Evolutionary conservation across 2,797 vertebrate genomes (phyloP).

Genomic region (Cottoperca gobio): DNA sequence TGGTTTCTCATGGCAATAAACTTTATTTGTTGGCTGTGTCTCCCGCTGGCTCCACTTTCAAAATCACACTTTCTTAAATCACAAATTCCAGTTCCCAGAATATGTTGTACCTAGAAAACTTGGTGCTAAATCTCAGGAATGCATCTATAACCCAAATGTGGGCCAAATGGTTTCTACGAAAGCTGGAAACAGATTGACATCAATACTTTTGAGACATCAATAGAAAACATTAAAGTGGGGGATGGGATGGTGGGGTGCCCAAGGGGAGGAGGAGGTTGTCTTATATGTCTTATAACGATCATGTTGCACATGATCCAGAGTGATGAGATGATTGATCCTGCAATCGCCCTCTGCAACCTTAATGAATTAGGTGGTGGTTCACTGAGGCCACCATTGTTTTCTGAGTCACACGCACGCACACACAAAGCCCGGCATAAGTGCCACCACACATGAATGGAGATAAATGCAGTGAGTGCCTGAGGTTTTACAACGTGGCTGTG

Average conservation of each 20-base stretch:
- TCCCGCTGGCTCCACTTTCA: conserved; percentile 50
- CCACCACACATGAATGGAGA: conserved; percentile 82
- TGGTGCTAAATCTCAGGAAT: conserved; percentile 69
- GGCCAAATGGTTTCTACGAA: conserved; percentile 70
- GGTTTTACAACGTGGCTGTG: conserved; percentile 83
- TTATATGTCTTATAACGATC: conserved; percentile 28
- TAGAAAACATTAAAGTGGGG: conserved; percentile 30
- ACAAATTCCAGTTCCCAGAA: conserved; percentile 71
- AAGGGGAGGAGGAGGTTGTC: not conserved
- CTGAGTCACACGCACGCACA: conserved; percentile 8
- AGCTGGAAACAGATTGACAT: conserved; percentile 53
- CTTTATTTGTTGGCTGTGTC: conserved; percentile 58
- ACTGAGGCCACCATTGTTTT: conserved; percentile 53
- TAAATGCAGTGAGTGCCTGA: conserved; percentile 85
- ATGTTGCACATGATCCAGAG: conserved; percentile 29
- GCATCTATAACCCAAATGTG: conserved; percentile 58
- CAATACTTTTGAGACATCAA: conserved; percentile 32
- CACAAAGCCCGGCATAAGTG: conserved; percentile 62
- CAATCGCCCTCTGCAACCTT: conserved; percentile 28
- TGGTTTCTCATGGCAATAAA: conserved; percentile 72
- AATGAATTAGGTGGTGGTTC: conserved; percentile 34
- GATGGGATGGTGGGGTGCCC: conserved; percentile 12
- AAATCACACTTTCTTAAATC: conserved; percentile 73
- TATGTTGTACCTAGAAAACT: conserved; percentile 74
- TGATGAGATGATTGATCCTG: conserved; percentile 38